Evolutionary conservation across 2,797 vertebrate species (phyloP), one percentile per base, ranked within the genome.

Genomic region (Chiroxiphia lanceolata): DNA sequence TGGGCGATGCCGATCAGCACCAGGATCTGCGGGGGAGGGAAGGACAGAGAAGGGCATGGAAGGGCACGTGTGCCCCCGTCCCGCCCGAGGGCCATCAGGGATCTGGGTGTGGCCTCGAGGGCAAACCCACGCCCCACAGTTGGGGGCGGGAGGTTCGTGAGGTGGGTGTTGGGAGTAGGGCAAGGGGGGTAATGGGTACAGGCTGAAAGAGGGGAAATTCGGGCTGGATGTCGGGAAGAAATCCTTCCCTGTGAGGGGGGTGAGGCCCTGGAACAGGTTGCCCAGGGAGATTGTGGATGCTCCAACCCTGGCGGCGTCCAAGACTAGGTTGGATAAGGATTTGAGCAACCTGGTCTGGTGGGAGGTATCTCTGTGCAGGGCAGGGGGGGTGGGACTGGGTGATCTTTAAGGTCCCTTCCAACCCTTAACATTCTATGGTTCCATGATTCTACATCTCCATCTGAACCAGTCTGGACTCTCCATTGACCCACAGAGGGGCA

Each of bases 1-100:
- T 99, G 98, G 6, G 99, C 98, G 36, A 99, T 97, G 72, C 99
- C 99, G 1, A 99, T 98, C 91, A 99, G 98, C 93, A 99, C 51
- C 83, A 97, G 76, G 59, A 99, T 98, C 99, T 99, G 97, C 0
- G 17, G 77, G 36, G 70, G 10, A 13, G 10, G 23, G 13, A 40
- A 40, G 40, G 40, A 13, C 14, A 5, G 33, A 13, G 15, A 15
- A 34, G 42, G 44, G 22, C 16, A 5, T 65, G 44, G 42, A 25
- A 42, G 38, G 44, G 42, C 15, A 10, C 61, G 18, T 1, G 11
- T 15, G 29, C 50, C 33, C n/a, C 27, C 18, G 3, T n/a, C 64
- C 42, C 1, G 0, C 51, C 45, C 3, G 40, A 56, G 68, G 18
- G 42, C 22, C 51, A 11, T 25, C 51, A 33, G 33, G 12, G 15